Conservation (phyloP, 2,113 vertebrate species). For the Rhineura floridana region DNA sequence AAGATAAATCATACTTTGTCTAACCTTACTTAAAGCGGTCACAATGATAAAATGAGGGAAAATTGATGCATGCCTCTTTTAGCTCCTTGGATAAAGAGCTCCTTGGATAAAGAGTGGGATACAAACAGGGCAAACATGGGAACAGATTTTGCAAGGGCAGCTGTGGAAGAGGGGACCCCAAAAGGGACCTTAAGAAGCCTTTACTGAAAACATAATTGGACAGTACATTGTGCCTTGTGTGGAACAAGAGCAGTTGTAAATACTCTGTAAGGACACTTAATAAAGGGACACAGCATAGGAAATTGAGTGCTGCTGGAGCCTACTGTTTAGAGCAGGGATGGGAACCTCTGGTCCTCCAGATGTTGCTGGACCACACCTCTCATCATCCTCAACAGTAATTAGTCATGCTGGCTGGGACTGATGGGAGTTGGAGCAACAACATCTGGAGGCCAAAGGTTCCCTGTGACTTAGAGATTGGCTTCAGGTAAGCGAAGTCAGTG, state of each 20-base stretch:
- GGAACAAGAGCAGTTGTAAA: background rate
- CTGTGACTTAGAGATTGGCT: background rate
- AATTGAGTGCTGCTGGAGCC: background rate
- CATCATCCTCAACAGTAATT: no score
- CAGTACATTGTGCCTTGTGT: background rate
- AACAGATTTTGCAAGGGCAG: background rate
- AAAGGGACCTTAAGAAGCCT: background rate
- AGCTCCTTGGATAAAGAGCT: background rate
- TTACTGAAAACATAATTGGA: background rate
- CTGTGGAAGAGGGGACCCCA: background rate
- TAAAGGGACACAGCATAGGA: background rate
- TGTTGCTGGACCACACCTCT: no score
- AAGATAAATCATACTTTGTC: background rate
- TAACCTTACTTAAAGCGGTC: background rate
- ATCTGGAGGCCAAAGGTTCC: no score
- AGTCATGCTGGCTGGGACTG: no score
- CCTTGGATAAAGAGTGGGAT: no score
- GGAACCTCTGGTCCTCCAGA: background rate
- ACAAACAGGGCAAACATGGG: no score
- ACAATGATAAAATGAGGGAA: background rate
- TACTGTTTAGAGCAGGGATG: background rate
- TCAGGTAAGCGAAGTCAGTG: background rate
- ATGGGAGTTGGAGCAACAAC: no score
- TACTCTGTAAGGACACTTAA: background rate
- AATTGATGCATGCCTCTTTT: no score